Evolutionary conservation across 2,888 invertebrate genomes (phyloP).

Genomic region (Scaptomyza parva): DNA sequence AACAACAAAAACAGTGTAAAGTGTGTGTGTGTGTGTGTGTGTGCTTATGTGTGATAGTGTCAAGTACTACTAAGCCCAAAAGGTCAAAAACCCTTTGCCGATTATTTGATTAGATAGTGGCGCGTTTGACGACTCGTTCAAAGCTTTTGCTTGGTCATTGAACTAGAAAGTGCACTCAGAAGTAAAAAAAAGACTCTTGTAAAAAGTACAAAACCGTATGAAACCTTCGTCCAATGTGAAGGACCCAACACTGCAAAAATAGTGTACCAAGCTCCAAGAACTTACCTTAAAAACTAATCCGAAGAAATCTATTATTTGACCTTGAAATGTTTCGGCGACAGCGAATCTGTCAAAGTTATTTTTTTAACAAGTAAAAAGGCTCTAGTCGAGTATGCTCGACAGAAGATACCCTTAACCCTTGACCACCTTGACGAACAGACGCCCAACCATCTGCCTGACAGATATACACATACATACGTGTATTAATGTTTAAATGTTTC

Average conservation of each 20-base stretch:
- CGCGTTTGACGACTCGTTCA: constrained; percentile 13
- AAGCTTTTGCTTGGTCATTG: neutral
- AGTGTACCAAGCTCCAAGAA: neutral
- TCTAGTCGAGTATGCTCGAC: too few species aligned
- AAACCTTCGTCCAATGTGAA: neutral
- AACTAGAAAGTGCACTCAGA: neutral
- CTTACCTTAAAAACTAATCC: neutral
- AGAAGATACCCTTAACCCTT: too few species aligned
- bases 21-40: neutral
- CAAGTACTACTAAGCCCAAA: constrained; percentile 8
- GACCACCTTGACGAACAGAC: too few species aligned
- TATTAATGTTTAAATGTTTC: too few species aligned
- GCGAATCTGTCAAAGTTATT: neutral
- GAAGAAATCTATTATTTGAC: neutral
- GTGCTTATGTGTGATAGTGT: neutral
- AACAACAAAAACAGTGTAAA: neutral
- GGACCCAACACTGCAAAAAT: neutral
- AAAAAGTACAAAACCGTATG: neutral
- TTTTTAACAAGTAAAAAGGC: too few species aligned
- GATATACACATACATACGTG: too few species aligned
- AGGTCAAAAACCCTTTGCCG: neutral
- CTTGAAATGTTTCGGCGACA: neutral
- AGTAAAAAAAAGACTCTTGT: neutral
- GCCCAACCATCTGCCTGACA: too few species aligned
- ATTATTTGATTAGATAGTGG: constrained; percentile 12